phyloP scores from a whole-genome alignment of 2,888 invertebrate species.

The Acleris laterana region DNA sequence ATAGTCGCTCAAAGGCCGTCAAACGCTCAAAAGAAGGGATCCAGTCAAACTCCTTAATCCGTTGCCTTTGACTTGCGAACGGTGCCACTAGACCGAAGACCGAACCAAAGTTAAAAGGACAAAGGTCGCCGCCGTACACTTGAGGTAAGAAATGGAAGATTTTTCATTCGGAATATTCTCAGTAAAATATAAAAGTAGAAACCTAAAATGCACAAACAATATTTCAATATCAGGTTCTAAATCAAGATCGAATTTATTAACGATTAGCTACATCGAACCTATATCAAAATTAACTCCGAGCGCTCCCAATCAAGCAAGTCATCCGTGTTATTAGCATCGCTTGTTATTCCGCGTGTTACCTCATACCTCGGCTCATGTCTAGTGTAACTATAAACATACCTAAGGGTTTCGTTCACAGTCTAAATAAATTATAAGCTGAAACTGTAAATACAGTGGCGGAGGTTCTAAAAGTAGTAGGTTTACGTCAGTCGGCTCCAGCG shows the following conservation, averaged over 20 bases:
- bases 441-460: conserved; percentile 6
- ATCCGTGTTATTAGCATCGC: conserved; percentile 29
- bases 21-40: conserved; percentile 6
- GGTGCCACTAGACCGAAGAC: conserved; percentile 28
- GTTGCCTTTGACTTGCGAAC: conserved; percentile 7
- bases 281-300: conserved; percentile 20
- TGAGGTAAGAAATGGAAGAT: background rate
- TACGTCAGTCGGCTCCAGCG: conserved; percentile 25
- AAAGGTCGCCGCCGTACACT: conserved; percentile 35
- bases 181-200: conserved; percentile 1
- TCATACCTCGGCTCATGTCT: background rate
- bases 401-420: conserved; percentile 6
- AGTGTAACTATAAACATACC: background rate
- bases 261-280: background rate
- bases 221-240: too few relatives aligned
- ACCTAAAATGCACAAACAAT: background rate
- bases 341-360: conserved; percentile 24
- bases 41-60: conserved; percentile 8
- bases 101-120: conserved; percentile 30
- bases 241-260: background rate
- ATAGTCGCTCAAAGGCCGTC: background rate
- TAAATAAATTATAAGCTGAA: conserved; percentile 25
- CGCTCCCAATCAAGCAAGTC: conserved; percentile 29
- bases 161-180: conserved; percentile 2
- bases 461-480: conserved; percentile 32